Conservation (phyloP, 1,140 invertebrate species). For the Drosophila simulans region DNA sequence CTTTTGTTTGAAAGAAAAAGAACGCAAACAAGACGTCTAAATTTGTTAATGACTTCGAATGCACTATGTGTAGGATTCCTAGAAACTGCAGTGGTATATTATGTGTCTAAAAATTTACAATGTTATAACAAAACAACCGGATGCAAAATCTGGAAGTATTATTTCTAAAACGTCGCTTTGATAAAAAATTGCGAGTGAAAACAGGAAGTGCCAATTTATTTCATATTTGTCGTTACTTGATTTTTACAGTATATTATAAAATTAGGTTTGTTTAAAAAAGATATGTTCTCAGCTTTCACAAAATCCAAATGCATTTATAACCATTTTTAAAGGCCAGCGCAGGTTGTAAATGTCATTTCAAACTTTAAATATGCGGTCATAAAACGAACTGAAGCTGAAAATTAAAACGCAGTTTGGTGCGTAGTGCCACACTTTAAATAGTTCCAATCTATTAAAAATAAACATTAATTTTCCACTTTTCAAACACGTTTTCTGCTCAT, state of each 20-base stretch:
- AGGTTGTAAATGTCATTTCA: slow-evolving; percentile 28
- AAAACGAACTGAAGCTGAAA: slow-evolving; percentile 30
- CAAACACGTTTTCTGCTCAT: slow-evolving; percentile 13
- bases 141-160: not conserved
- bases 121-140: slow-evolving; percentile 2
- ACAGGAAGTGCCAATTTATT: not conserved
- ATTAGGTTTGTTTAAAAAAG: not conserved
- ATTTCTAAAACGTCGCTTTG: not conserved
- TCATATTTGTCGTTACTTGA: too few relatives aligned
- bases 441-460: slow-evolving; percentile 22
- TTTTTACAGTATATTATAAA: not conserved
- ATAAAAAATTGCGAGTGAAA: not conserved
- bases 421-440: slow-evolving; percentile 31
- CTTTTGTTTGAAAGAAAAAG: slow-evolving; percentile 14
- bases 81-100: slow-evolving; percentile 12
- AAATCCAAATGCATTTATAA: slow-evolving; percentile 5
- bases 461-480: slow-evolving; percentile 33
- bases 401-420: slow-evolving; percentile 27
- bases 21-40: slow-evolving; percentile 13
- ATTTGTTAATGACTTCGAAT: slow-evolving; percentile 24
- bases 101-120: slow-evolving; percentile 13
- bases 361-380: slow-evolving; percentile 11
- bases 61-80: slow-evolving; percentile 11
- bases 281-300: not conserved
- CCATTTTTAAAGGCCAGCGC: not conserved